A percentile compares a stretch with the other conserved stretches of the same genome.
Conservation (phyloP, 2,888 invertebrate genomes). For the Pandemis heparana region DNA sequence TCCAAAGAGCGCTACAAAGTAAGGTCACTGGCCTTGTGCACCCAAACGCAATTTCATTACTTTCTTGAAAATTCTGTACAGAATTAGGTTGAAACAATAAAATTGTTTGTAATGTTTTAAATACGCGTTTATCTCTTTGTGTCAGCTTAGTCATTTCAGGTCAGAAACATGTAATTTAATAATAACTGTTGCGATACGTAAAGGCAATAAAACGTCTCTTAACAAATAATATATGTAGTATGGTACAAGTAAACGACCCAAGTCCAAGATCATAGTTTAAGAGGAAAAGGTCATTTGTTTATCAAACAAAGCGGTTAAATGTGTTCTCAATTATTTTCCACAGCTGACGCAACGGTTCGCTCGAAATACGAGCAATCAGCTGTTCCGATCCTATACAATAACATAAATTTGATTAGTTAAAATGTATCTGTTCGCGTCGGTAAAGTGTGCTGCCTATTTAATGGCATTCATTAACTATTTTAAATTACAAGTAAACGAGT, state of each 20-base stretch:
- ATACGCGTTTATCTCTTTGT: constrained; percentile 23
- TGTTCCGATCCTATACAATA: constrained; percentile 26
- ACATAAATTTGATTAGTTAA: constrained; percentile 10
- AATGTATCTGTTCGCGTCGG: neutral
- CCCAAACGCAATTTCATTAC: neutral
- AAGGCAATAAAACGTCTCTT: constrained; percentile 5
- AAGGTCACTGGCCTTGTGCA: neutral
- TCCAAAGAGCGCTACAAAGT: neutral
- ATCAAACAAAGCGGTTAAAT: constrained; percentile 20
- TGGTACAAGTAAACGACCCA: neutral
- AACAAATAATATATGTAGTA: neutral
- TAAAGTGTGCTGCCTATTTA: neutral
- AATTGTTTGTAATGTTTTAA: neutral
- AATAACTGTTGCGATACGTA: constrained; percentile 20
- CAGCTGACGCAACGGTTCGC: constrained; percentile 19
- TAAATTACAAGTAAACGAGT: neutral
- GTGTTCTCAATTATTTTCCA: constrained; percentile 24
- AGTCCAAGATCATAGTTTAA: constrained; percentile 2
- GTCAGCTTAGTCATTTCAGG: constrained; percentile 21
- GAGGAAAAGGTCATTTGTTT: constrained; percentile 21
- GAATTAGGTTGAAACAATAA: neutral
- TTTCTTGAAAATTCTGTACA: neutral
- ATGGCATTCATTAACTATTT: neutral
- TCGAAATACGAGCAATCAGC: constrained; percentile 30
- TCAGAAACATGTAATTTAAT: constrained; percentile 24